These are phyloP conservation scores for Watsonalla cultraria DNA, from an alignment of 2,888 invertebrate species.

Conservation along the genomic window DNA sequence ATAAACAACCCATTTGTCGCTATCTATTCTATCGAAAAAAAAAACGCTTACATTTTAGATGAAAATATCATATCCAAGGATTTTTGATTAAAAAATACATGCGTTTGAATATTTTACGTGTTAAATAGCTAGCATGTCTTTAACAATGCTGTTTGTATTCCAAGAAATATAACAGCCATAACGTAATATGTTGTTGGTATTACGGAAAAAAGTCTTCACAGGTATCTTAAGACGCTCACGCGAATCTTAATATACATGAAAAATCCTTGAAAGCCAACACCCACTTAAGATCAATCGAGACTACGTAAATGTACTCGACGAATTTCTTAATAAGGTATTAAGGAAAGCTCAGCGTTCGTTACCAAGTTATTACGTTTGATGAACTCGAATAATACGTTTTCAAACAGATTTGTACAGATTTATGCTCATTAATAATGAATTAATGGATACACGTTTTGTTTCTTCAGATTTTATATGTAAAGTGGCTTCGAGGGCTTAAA, in stretches of 20 bases:
- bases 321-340: constrained; percentile 17
- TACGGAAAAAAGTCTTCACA: too few relatives aligned
- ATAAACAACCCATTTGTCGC: too few relatives aligned
- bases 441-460: not conserved
- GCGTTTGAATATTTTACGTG: too few relatives aligned
- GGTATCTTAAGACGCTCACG: too few relatives aligned
- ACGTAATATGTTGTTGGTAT: too few relatives aligned
- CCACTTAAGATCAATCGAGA: not conserved
- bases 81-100: too few relatives aligned
- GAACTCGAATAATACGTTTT: constrained; percentile 8
- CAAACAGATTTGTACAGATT: not conserved
- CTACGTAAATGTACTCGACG: not conserved
- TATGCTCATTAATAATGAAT: not conserved
- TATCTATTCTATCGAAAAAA: too few relatives aligned
- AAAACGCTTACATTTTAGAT: too few relatives aligned
- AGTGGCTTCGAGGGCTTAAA: not conserved
- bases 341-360: constrained; percentile 22
- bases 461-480: not conserved
- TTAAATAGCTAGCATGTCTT: too few relatives aligned
- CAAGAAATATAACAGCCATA: too few relatives aligned
- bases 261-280: not conserved
- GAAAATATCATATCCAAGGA: too few relatives aligned
- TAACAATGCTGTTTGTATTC: too few relatives aligned
- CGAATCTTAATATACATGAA: not conserved
- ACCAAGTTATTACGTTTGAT: constrained; percentile 19